Evolutionary conservation across 2,888 invertebrate species (phyloP), one percentile per base, ranked within the genome.

Genomic region (Tachystola acroxantha): DNA sequence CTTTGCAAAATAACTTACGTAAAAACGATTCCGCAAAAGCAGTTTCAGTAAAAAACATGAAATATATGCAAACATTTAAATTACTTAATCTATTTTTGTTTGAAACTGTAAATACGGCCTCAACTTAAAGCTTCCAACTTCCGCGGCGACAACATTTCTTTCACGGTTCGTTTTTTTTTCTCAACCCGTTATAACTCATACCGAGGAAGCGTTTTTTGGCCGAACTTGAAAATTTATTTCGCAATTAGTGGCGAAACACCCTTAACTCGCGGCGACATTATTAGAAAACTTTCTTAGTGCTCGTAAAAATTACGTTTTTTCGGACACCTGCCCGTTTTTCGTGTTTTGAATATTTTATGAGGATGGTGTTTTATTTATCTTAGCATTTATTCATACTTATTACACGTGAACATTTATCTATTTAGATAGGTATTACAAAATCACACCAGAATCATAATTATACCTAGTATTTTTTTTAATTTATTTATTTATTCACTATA

Each of bases 151-250:
- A 5, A 14, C 24, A 26, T 59, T 50, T 62, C 49, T 42, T 46
- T 55, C 45, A 49, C 43, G 47, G 54, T 57, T 59, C 60, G 54
- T 63, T 69, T 75, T 76, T 68, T 74, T 70, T 59, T 58, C 49
- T 48, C 50, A 46, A 50, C 49, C 58, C 64, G 64, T 58, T 59
- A 71, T 85, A 81, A 78, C 71, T 84, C 78, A 81, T 51, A 47
- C 50, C 59, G 52, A 40, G 59, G 54, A 57, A 61, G 49, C 65
- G 75, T 80, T 86, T 85, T 86, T 78, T 72, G 73, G 67, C 60
- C 56, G 73, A 82, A 82, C 76, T 77, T 75, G 80, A 57, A 75
- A 82, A 86, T 86, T 86, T 85, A 86, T 86, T 74, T 81, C 68
- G 84, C 73, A 86, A 86, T 86, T 86, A 85, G 81, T 73, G 80